Conservation (phyloP, 2,797 vertebrate genomes). For the Rhinophrynus dorsalis region DNA sequence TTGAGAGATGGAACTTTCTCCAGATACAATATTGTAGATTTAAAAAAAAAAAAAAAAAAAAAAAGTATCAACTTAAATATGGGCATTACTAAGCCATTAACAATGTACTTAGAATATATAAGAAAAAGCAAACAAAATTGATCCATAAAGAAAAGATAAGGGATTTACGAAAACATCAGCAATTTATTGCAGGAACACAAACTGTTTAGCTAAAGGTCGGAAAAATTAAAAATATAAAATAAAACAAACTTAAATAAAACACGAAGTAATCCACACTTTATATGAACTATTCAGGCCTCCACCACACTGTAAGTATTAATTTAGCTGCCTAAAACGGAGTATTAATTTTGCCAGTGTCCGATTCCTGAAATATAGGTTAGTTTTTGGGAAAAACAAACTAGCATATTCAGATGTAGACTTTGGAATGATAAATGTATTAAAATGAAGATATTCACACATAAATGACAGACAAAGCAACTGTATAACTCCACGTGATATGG, state of each 20-base stretch:
- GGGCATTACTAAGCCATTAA: no score
- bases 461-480: background rate
- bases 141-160: background rate
- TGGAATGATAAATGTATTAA: slow-evolving; percentile 23
- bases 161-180: background rate
- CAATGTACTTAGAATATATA: no score
- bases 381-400: background rate
- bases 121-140: no score
- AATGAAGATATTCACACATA: slow-evolving; percentile 1
- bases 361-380: slow-evolving; percentile 3
- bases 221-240: no score
- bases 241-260: no score
- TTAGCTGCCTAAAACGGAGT: slow-evolving; percentile 30
- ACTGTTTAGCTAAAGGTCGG: background rate
- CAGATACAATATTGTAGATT: no score
- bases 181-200: background rate
- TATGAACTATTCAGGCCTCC: background rate
- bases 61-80: no score
- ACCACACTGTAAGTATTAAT: background rate
- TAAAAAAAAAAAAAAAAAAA: no score
- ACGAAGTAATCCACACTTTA: background rate
- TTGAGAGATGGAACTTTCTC: no score
- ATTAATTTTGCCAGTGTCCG: background rate
- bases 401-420: background rate
- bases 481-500: slow-evolving; percentile 67